Base-by-base conservation (phyloP, 2,797 vertebrate genomes). In the Pristis pectinata region DNA sequence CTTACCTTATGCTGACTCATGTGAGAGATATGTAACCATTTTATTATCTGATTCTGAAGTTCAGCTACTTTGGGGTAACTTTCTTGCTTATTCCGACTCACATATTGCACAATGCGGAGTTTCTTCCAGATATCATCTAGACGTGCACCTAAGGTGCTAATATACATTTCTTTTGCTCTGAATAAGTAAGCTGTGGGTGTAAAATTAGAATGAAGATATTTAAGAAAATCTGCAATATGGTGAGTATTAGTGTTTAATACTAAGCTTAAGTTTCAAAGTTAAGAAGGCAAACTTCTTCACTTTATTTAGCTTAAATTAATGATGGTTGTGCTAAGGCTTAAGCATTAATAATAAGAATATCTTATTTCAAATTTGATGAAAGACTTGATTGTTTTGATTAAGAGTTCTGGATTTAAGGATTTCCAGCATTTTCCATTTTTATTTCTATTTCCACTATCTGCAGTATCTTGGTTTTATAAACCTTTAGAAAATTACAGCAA, bases 71-170 rank as follows among this genome's bases (percentile, higher is more conserved):
- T 99, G 94, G 97, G 96, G 95, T 97, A 96, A 19, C 95, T 64
- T 96, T 99, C 98, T 83, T 96, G 96, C 37, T 96, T 98, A 95
- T 96, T 97, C 94, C 96, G 96, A 94, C 96, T 97, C 96, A 98
- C 96, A 96, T 97, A 97, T 94, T 98, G 97, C 95, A 99, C 95
- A 96, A 98, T 97, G 95, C 97, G 96, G 95, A 99, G 95, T 95
- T 97, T 98, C 95, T 96, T 98, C 96, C 98, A 96, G 96, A 98
- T 96, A 95, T 96, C 96, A 95, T 97, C 95, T 96, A 99, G 97
- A 96, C 95, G 96, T 34, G 96, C 97, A 94, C 96, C 97, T 95
- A 97, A 96, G 94, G 97, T 95, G 41, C 96, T 97, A 76, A 95
- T 96, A 96, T 97, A 98, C 24, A 95, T 95, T 95, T 97, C 96